Base-by-base conservation (phyloP, 2,113 vertebrate species). In the Phrynosoma blainvillii region DNA sequence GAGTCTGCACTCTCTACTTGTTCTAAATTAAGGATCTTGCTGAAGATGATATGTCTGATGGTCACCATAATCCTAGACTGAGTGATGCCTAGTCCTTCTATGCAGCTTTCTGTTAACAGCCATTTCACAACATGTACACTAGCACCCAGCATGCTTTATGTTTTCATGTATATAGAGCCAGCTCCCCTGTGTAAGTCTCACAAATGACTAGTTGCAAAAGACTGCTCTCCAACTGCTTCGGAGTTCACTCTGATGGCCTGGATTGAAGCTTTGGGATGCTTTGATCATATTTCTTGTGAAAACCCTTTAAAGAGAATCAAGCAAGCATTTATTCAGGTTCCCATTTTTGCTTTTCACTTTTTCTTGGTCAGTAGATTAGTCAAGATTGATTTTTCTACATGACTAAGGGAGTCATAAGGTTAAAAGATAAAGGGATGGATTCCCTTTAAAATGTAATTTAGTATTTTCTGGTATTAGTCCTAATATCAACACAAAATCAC, bases 321-420 rank as follows among this genome's bases (percentile, higher is more conserved):
- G 92, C 40, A 81, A 20, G 27, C 91, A 88, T 93, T 94, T 93
- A 94, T 90, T 79, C 4, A 89, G 42, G 79, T 36, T 92, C 92
- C 86, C 5, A 0, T 90, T 89, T 92, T 89, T 91, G 89, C 92
- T 91, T 95, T 94, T 90, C 84, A 56, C 59, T 93, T 95, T 94
- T 89, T 87, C 92, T 96, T 94, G 95, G 94, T 89, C 94, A 95
- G 90, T 96, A 94, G 95, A 96, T 96, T 94, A 96, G 94, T 89
- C 91, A 92, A 95, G 93, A 96, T 95, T 95, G 96, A 97, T 96
- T 96, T 96, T 96, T 96, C 96, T 95, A 93, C 95, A 90, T 92
- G 94, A 93, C 92, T 96, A 89, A 91, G 84, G 92, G 92, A 96
- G 94, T 92, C 92, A 94, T 91, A 95, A 96, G 96, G 96, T 97